phyloP scores from a whole-genome alignment of 2,113 vertebrate species.

The Ctenodactylus gundi region DNA sequence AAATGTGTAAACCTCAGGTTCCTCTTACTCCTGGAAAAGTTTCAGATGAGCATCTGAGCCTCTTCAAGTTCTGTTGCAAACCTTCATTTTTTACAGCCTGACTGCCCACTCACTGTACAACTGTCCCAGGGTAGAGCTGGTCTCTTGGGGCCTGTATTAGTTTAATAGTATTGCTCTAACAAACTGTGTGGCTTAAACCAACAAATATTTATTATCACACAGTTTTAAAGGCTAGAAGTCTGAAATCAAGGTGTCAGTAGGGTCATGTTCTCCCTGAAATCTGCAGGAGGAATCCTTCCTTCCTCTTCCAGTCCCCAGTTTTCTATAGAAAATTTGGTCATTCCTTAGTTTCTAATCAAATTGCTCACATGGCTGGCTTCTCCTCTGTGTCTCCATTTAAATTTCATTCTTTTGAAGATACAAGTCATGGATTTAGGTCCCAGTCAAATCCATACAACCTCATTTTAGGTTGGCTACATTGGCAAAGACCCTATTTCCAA shows the following conservation, averaged over 20 bases:
- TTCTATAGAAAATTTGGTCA: too few relatives aligned
- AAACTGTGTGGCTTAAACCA: neutral
- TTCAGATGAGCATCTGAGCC: neutral
- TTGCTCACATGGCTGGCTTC: neutral
- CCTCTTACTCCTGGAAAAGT: neutral
- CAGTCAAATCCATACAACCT: neutral
- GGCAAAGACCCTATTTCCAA: slow-evolving; percentile 15
- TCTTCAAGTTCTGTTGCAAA: neutral
- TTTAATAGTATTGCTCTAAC: neutral
- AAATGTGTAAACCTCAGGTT: neutral
- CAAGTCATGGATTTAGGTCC: neutral
- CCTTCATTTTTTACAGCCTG: neutral
- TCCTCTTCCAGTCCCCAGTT: neutral
- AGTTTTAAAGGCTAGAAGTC: neutral
- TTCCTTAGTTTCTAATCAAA: too few relatives aligned
- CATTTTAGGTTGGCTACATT: neutral
- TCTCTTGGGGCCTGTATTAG: neutral
- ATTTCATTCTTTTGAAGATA: neutral
- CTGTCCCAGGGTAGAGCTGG: neutral
- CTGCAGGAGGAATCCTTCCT: neutral
- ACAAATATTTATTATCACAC: neutral
- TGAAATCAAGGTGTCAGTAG: neutral
- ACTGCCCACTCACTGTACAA: neutral
- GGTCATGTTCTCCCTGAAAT: neutral
- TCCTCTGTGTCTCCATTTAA: neutral